Conservation (phyloP, 1,140 invertebrate species). For the Papilio aristodemus region DNA sequence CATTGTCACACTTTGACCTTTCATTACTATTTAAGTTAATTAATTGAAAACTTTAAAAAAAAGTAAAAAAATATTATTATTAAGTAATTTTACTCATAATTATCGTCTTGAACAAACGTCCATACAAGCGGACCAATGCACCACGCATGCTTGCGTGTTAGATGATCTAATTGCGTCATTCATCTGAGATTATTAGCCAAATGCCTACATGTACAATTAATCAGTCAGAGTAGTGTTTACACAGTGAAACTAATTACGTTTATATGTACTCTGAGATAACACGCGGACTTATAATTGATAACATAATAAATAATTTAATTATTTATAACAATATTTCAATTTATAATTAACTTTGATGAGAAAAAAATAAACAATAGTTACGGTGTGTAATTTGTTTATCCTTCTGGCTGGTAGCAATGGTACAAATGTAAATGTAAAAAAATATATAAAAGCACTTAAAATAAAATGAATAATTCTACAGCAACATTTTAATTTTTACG, state of each 20-base stretch:
- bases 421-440: too few species aligned
- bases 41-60: too few species aligned
- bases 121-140: not conserved
- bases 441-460: not conserved
- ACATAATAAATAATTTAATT: not conserved
- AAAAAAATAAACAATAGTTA: too few species aligned
- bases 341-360: too few species aligned
- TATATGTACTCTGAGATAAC: not conserved
- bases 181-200: slow-evolving; percentile 17
- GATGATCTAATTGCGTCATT: slow-evolving; percentile 18
- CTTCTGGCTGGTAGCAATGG: too few species aligned
- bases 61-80: too few species aligned
- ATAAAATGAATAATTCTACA: not conserved
- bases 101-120: not conserved
- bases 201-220: slow-evolving; percentile 9
- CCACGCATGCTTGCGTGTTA: not conserved
- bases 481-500: not conserved
- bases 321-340: not conserved
- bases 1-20: too few species aligned
- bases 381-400: too few species aligned
- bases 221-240: slow-evolving; percentile 4
- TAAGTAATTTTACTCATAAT: too few species aligned
- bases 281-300: not conserved
- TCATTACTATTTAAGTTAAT: too few species aligned
- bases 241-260: slow-evolving; percentile 13